A percentile compares a stretch with the other conserved stretches of the same genome.
These are phyloP conservation scores for Bombus fervidus DNA, from an alignment of 1,140 invertebrate species.

Conservation along the genomic window DNA sequence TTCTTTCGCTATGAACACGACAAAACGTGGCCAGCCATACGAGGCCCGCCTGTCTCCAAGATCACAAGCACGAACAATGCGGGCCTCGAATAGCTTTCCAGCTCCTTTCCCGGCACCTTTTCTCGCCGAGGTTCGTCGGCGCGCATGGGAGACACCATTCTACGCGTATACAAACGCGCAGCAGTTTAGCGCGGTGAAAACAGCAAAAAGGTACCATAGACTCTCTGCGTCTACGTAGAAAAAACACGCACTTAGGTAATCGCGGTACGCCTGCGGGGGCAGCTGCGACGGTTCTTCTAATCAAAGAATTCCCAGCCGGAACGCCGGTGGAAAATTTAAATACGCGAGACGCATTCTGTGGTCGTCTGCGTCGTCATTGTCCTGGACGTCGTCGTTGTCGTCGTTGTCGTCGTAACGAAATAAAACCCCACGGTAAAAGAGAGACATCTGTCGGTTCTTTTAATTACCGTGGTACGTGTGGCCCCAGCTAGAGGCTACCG, in stretches of 20 bases:
- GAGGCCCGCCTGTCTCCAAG: neutral
- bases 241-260: constrained; percentile 45
- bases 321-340: constrained; percentile 78
- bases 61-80: constrained; percentile 43
- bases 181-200: neutral
- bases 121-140: neutral
- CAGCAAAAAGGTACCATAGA: neutral
- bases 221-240: neutral
- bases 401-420: constrained; percentile 75
- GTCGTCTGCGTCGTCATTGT: constrained; percentile 53
- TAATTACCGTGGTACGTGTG: constrained; percentile 80
- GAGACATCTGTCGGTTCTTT: constrained; percentile 81
- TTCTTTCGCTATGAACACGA: neutral
- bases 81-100: constrained; percentile 28
- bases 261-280: constrained; percentile 30
- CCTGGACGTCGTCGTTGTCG: constrained; percentile 42
- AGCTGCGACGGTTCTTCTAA: constrained; percentile 72
- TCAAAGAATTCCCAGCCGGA: constrained; percentile 79
- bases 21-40: constrained; percentile 5
- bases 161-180: constrained; percentile 11
- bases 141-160: constrained; percentile 29
- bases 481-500: constrained; percentile 60
- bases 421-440: constrained; percentile 77
- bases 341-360: constrained; percentile 72
- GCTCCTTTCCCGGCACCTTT: constrained; percentile 18